Evolutionary conservation across 2,888 invertebrate genomes (phyloP).

Genomic region (Eupithecia inturbata): DNA sequence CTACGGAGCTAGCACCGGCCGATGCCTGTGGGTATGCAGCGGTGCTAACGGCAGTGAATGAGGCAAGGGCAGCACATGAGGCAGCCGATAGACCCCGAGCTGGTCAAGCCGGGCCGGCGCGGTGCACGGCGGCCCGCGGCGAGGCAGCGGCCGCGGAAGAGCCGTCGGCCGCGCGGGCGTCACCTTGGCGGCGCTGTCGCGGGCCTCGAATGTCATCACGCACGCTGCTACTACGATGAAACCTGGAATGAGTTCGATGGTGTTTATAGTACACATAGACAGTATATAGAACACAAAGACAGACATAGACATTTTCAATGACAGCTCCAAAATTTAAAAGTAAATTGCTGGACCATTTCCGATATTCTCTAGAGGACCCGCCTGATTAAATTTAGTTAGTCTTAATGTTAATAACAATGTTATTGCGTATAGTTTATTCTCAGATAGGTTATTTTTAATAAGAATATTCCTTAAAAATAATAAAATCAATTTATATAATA

Average conservation of each 20-base stretch:
- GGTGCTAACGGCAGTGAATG: conserved; percentile 74
- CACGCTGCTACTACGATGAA: conserved; percentile 98
- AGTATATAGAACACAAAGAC: no score
- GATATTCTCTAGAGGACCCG: no score
- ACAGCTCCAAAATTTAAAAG: no score
- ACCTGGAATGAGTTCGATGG: conserved; percentile 75
- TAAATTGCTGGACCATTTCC: no score
- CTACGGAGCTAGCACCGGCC: conserved; percentile 72
- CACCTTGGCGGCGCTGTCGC: conserved; percentile 95
- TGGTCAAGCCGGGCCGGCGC: conserved; percentile 86
- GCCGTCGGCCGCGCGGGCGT: conserved; percentile 88
- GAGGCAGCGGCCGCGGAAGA: conserved; percentile 79
- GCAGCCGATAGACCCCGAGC: conserved; percentile 87
- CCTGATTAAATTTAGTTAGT: no score
- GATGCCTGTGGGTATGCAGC: conserved; percentile 65
- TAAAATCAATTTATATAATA: no score
- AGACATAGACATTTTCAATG: no score
- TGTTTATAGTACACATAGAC: no score
- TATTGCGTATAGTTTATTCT: no score
- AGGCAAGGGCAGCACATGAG: conserved; percentile 75
- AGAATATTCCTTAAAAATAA: no score
- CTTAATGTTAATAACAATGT: no score
- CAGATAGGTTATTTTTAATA: no score
- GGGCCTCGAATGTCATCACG: conserved; percentile 99
- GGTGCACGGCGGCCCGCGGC: conserved; percentile 77